Percentiles rank a stretch among this genome's conserved stretches.
Evolutionary conservation across 2,113 vertebrate species (phyloP).

Genomic region (Felis chaus): DNA sequence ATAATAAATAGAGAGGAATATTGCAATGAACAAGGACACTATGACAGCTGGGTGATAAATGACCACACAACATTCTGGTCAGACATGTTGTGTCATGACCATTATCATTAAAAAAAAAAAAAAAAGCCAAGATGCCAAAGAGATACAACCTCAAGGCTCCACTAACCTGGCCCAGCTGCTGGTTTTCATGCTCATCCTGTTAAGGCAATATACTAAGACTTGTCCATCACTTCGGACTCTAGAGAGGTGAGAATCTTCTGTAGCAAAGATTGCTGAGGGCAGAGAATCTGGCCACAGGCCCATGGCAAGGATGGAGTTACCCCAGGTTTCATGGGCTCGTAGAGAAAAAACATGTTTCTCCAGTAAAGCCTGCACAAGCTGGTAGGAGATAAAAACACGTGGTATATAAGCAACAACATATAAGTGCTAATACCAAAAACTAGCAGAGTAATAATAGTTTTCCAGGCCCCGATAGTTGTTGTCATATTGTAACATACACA

Average conservation of each 20-base stretch:
- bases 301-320: conserved; percentile 88
- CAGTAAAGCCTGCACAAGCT: conserved; percentile 91
- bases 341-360: conserved; percentile 88
- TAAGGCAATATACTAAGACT: conserved; percentile 93
- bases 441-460: neutral
- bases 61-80: neutral
- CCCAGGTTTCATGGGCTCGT: conserved; percentile 86
- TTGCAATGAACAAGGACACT: neutral
- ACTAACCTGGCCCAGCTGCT: conserved; percentile 86
- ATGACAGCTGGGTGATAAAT: neutral
- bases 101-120: neutral
- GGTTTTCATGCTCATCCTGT: conserved; percentile 90
- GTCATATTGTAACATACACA: neutral
- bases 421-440: neutral
- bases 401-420: neutral
- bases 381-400: conserved; percentile 47
- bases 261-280: conserved; percentile 89
- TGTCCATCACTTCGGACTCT: conserved; percentile 92
- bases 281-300: conserved; percentile 95
- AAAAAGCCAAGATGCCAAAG: neutral
- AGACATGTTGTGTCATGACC: neutral
- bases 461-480: neutral
- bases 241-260: conserved; percentile 94
- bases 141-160: neutral
- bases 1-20: neutral